Evolutionary conservation across 2,888 invertebrate genomes (phyloP).

Genomic region (Vandiemenella viatica): DNA sequence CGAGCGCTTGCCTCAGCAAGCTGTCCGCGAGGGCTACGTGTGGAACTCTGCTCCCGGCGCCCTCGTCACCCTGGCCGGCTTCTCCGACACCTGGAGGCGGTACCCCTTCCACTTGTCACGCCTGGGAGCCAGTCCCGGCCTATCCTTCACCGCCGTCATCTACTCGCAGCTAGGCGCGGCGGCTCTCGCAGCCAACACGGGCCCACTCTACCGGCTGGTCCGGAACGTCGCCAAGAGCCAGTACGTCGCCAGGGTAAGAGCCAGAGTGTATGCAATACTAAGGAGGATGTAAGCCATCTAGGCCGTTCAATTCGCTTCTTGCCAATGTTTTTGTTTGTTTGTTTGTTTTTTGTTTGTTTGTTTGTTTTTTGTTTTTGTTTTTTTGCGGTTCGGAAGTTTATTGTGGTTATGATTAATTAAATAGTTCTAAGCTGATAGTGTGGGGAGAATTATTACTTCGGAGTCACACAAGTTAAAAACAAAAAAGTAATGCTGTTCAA

Average conservation of each 20-base stretch:
- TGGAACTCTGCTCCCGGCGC: conserved; percentile 90
- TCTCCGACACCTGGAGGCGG: conserved; percentile 62
- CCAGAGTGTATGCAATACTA: no score
- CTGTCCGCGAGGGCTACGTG: conserved; percentile 56
- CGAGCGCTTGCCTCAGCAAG: conserved; percentile 68
- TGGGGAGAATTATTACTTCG: no score
- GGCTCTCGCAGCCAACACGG: conserved; percentile 40
- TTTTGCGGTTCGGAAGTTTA: no score
- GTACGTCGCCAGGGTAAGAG: conserved; percentile 67
- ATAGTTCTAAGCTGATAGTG: no score
- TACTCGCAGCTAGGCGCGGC: conserved; percentile 52
- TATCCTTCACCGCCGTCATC: conserved; percentile 63
- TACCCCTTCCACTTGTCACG: conserved; percentile 46
- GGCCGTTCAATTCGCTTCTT: no score
- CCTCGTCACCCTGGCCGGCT: conserved; percentile 65
- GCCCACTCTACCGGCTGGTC: conserved; percentile 73
- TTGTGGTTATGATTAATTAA: no score
- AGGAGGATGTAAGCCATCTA: no score
- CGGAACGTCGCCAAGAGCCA: conserved; percentile 73
- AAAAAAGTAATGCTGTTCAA: no score
- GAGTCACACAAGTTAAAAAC: no score
- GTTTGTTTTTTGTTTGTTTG: no score
- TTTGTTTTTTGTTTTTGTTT: no score
- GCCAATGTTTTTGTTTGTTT: no score
- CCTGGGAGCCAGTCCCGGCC: conserved; percentile 30